Conservation (phyloP, 2,888 invertebrate genomes). For the Lissocephala sabroskyi region DNA sequence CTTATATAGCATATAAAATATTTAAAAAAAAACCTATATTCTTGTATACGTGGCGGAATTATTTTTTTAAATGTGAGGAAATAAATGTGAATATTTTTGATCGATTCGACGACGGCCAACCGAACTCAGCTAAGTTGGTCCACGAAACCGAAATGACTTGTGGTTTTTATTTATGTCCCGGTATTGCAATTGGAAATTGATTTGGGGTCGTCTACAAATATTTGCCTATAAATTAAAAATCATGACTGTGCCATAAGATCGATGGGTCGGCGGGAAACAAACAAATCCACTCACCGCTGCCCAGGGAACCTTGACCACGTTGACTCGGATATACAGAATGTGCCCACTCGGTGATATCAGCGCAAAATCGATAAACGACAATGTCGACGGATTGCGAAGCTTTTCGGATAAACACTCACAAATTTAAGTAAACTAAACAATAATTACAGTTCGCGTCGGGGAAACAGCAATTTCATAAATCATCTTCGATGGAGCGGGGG, state of each 20-base stretch:
- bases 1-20: constrained; percentile 17
- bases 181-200: no score
- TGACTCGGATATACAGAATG: no score
- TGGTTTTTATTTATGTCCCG: no score
- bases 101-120: constrained; percentile 36
- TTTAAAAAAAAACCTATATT: constrained; percentile 30
- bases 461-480: no score
- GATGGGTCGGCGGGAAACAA: constrained; percentile 19
- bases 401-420: no score
- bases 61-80: constrained; percentile 49
- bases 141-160: constrained; percentile 9
- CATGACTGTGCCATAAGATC: constrained; percentile 18
- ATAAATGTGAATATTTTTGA: constrained; percentile 54
- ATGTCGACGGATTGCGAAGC: no score
- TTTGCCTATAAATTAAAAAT: constrained; percentile 21
- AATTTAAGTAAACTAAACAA: no score
- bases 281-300: constrained; percentile 23
- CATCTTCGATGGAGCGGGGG: no score
- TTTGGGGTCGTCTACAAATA: constrained; percentile 20
- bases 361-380: no score
- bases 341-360: no score
- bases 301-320: constrained; percentile 49
- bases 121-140: constrained; percentile 7
- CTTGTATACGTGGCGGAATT: constrained; percentile 45
- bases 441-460: no score